Percentiles rank a stretch among this genome's conserved stretches.
These are phyloP conservation scores for Melieria picta DNA, from an alignment of 2,888 invertebrate genomes.

Conservation along the genomic window DNA sequence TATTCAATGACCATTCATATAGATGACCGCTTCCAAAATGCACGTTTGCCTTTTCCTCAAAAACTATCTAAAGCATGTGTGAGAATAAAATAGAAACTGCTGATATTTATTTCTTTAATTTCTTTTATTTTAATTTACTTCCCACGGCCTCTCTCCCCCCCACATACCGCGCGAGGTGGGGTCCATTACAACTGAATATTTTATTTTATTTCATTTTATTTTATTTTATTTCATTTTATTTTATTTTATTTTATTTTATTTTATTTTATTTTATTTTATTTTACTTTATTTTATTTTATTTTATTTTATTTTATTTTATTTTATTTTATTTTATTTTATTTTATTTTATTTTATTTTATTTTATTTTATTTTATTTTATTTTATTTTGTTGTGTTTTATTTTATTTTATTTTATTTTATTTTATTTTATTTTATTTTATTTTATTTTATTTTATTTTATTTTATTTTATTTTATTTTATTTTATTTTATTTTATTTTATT, in stretches of 20 bases:
- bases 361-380: not conserved
- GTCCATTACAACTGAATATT: too few relatives aligned
- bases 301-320: not conserved
- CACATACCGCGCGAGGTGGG: too few relatives aligned
- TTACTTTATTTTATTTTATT: not conserved
- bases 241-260: not conserved
- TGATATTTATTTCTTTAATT: not conserved
- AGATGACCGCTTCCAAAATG: too few relatives aligned
- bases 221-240: not conserved
- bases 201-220: not conserved
- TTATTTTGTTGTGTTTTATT: not conserved
- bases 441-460: not conserved
- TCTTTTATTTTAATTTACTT: not conserved
- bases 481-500: conserved; percentile 7
- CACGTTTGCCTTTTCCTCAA: too few relatives aligned
- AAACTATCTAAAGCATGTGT: not conserved
- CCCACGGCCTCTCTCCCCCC: too few relatives aligned
- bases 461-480: conserved; percentile 4
- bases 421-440: not conserved
- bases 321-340: not conserved
- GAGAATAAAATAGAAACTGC: not conserved
- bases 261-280: conserved; percentile 4
- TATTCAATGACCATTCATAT: not conserved
- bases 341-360: not conserved
- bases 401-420: conserved; percentile 2